Percentiles rank a stretch among this genome's conserved stretches.
These are phyloP conservation scores for Prosapia bicincta DNA, from an alignment of 2,888 invertebrate genomes.

Conservation along the genomic window DNA sequence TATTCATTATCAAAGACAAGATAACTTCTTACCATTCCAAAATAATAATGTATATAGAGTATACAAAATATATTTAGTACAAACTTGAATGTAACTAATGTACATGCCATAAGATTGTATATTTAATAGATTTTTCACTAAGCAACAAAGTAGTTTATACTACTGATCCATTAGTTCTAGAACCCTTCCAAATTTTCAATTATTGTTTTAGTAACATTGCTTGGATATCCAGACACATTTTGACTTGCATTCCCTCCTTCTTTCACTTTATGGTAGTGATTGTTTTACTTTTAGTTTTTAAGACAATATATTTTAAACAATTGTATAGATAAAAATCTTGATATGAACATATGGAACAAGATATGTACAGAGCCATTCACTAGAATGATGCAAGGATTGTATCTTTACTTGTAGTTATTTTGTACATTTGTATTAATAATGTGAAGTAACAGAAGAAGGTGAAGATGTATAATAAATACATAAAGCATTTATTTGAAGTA, in stretches of 20 bases:
- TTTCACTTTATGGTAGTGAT: not conserved
- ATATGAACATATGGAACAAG: not conserved
- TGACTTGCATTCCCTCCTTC: not conserved
- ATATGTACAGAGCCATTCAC: conserved; percentile 16
- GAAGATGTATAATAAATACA: not conserved
- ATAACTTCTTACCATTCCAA: not conserved
- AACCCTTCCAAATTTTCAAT: not conserved
- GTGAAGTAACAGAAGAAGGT: conserved; percentile 11
- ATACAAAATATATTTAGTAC: not conserved
- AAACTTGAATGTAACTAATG: not conserved
- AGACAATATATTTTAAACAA: not conserved
- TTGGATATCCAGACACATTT: not conserved
- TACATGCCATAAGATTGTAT: not conserved
- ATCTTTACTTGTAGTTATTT: conserved; percentile 27
- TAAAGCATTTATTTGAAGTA: conserved; percentile 2
- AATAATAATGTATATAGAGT: not conserved
- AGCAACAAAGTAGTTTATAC: not conserved
- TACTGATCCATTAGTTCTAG: not conserved
- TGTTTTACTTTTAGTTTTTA: conserved; percentile 1
- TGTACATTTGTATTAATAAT: conserved; percentile 27
- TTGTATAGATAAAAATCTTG: not conserved
- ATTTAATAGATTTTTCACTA: not conserved
- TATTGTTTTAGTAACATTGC: not conserved
- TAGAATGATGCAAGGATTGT: conserved; percentile 17
- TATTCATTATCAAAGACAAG: not conserved